These are phyloP conservation scores for Porites australiensis DNA, from an alignment of 64 coral and sea anemone genomes.

Conservation along the genomic window DNA sequence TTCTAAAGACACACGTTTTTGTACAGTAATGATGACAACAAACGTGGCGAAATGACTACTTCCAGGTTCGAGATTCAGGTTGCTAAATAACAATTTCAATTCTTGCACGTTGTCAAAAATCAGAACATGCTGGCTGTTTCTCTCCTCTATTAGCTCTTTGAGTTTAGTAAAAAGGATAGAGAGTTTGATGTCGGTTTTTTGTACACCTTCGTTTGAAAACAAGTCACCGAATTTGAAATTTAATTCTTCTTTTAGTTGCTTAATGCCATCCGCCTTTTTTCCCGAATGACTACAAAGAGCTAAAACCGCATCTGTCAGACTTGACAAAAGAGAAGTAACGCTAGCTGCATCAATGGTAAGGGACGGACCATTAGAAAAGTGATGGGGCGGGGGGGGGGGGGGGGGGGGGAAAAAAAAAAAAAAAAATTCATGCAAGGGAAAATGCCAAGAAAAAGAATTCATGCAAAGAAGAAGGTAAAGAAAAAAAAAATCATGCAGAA, in stretches of 20 bases:
- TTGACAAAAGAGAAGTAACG: constrained; percentile 67
- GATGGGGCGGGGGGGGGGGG: no score
- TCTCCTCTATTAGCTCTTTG: constrained; percentile 46
- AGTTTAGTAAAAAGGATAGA: constrained; percentile 69
- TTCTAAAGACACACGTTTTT: constrained; percentile 66
- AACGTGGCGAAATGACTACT: constrained; percentile 48
- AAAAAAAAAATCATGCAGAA: no score
- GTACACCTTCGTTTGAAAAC: constrained; percentile 63
- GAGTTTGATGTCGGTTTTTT: constrained; percentile 63
- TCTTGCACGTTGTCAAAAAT: constrained; percentile 87
- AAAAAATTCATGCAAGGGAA: no score
- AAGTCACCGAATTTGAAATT: constrained; percentile 63
- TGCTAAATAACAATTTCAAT: constrained; percentile 66
- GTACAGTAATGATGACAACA: constrained; percentile 55
- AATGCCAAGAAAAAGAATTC: no score
- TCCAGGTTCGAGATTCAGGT: constrained; percentile 81
- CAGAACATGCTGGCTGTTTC: constrained; percentile 70
- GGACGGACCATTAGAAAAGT: no score
- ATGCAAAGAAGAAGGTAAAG: no score
- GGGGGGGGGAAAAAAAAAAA: no score
- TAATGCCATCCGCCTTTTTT: constrained; percentile 41
- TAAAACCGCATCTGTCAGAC: constrained; percentile 72
- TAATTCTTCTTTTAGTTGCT: constrained; percentile 79
- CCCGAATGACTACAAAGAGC: constrained; percentile 46
- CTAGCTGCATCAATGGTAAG: constrained; percentile 76